phyloP scores from a whole-genome alignment of 2,113 vertebrate genomes.

The Telmatochromis sp. region DNA sequence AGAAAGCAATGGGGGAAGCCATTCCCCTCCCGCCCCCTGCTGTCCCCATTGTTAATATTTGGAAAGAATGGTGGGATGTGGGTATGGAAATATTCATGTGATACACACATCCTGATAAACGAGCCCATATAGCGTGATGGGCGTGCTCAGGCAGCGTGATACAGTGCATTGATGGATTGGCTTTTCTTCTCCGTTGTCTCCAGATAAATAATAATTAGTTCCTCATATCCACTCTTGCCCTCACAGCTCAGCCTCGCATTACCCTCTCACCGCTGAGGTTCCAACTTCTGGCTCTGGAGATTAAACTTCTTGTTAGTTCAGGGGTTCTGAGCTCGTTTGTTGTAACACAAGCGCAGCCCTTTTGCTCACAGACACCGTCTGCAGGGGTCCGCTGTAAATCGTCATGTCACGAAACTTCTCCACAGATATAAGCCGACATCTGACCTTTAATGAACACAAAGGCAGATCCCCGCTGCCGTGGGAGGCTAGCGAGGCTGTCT shows the following conservation, averaged over 20 bases:
- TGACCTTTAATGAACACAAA: constrained; percentile 59
- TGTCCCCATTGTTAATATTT: constrained; percentile 32
- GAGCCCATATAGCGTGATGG: neutral
- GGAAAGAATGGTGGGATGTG: neutral
- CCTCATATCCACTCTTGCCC: neutral
- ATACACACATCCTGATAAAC: neutral
- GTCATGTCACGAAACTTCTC: neutral
- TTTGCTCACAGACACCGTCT: neutral
- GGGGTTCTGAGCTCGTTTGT: neutral
- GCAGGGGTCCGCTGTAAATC: neutral
- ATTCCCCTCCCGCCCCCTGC: neutral
- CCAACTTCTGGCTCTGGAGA: neutral
- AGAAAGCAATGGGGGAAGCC: neutral
- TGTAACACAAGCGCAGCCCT: neutral
- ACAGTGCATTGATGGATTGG: neutral
- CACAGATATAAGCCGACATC: constrained; percentile 10
- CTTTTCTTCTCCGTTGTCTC: neutral
- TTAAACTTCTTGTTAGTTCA: neutral
- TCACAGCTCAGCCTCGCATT: neutral
- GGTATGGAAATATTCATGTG: neutral
- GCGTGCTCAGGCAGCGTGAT: neutral
- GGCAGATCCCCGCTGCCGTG: neutral
- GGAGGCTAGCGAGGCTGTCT: constrained; percentile 6
- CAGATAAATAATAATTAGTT: neutral
- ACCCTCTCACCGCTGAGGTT: neutral